phyloP scores from a whole-genome alignment of 1,140 invertebrate species.

The Leguminivora glycinivorella region DNA sequence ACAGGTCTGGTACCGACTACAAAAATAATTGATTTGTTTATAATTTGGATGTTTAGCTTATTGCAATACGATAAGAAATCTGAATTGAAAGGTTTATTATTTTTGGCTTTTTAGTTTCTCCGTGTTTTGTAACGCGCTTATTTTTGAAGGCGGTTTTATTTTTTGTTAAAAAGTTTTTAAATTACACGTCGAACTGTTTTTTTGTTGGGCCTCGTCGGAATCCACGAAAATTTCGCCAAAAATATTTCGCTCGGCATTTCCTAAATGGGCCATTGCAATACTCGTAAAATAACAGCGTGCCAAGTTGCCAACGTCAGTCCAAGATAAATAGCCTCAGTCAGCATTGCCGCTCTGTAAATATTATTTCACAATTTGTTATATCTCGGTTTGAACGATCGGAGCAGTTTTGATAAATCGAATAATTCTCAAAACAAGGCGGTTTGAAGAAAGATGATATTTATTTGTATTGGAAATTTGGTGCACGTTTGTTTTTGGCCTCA shows the following conservation, averaged over 20 bases:
- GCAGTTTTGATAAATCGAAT: neutral
- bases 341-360: slow-evolving; percentile 3
- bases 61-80: no score
- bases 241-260: neutral
- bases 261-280: slow-evolving; percentile 19
- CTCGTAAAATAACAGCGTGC: slow-evolving; percentile 24
- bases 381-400: neutral
- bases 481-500: neutral
- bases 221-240: slow-evolving; percentile 8
- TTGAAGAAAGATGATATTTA: neutral
- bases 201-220: neutral
- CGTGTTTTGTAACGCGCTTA: no score
- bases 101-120: no score
- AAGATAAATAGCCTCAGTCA: slow-evolving; percentile 26
- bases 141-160: no score
- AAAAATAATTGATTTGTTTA: no score
- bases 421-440: neutral
- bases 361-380: slow-evolving; percentile 21
- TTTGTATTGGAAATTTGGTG: neutral
- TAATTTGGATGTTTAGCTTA: no score
- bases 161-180: no score
- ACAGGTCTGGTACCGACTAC: no score
- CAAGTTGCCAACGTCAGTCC: slow-evolving; percentile 11
- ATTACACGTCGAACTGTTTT: no score
- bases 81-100: no score